These are phyloP conservation scores for Nothoprocta perdicaria DNA, from an alignment of 2,113 vertebrate genomes.

Conservation along the genomic window DNA sequence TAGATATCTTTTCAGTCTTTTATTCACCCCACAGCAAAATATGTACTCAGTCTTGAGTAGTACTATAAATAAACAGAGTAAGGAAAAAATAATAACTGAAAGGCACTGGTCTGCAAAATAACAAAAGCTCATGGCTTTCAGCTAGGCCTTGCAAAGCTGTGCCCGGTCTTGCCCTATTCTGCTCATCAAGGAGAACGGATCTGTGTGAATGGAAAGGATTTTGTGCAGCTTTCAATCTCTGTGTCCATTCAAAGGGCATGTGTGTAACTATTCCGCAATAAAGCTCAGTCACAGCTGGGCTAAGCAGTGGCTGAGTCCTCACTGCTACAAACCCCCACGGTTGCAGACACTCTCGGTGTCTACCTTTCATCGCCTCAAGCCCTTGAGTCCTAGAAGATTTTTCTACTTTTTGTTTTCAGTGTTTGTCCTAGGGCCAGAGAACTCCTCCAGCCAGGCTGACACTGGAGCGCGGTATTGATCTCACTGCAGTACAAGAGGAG, in stretches of 20 bases:
- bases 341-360: background rate
- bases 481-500: constrained; percentile 25
- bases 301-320: background rate
- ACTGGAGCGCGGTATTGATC: constrained; percentile 29
- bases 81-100: background rate
- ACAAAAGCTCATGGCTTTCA: background rate
- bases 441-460: background rate
- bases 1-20: background rate
- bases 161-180: background rate
- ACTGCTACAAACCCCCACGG: background rate
- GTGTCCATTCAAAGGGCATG: accelerated
- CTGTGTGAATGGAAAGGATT: background rate
- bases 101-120: background rate
- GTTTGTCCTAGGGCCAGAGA: background rate
- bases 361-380: background rate
- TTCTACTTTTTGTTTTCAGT: background rate
- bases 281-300: background rate
- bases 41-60: constrained; percentile 36
- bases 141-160: background rate
- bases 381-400: background rate
- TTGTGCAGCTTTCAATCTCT: background rate
- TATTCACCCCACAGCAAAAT: constrained; percentile 37
- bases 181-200: background rate
- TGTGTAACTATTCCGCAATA: accelerated
- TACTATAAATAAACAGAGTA: background rate